A percentile compares a stretch with the other conserved stretches of the same genome.
Evolutionary conservation across 2,888 invertebrate genomes (phyloP).

Genomic region (Drosophila mulleri): DNA sequence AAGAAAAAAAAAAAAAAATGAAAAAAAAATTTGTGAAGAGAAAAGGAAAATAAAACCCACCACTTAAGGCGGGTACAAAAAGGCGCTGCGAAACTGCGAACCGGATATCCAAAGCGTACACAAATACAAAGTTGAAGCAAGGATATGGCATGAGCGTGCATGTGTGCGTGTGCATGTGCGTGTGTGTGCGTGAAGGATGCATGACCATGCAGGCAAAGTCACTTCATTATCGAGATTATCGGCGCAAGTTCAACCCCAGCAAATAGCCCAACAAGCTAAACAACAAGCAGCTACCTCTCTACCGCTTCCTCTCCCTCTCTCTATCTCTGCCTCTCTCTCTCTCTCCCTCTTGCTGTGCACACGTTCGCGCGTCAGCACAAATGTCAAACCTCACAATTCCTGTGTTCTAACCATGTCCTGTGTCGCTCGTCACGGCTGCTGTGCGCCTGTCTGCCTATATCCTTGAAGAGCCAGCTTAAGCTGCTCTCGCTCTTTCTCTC

Average conservation of each 20-base stretch:
- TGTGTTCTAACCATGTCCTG: conserved; percentile 35
- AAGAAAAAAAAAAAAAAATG: not conserved
- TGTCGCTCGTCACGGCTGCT: conserved; percentile 58
- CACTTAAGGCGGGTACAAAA: conserved; percentile 72
- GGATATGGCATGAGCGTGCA: conserved; percentile 9
- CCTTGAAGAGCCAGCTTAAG: conserved; percentile 65
- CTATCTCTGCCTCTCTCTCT: conserved; percentile 1
- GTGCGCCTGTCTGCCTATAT: conserved; percentile 72
- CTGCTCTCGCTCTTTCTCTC: no score
- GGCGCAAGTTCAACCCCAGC: conserved; percentile 80
- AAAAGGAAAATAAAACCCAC: conserved; percentile 67
- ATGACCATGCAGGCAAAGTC: conserved; percentile 79
- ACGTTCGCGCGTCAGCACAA: conserved; percentile 82
- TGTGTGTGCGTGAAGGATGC: conserved; percentile 62
- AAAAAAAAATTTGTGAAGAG: conserved; percentile 13
- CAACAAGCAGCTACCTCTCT: conserved; percentile 32
- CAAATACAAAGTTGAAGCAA: conserved; percentile 46
- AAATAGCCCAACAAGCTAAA: conserved; percentile 54
- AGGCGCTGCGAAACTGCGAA: conserved; percentile 57
- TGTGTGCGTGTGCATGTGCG: conserved; percentile 34
- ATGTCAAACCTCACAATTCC: conserved; percentile 80
- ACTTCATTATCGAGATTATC: conserved; percentile 82
- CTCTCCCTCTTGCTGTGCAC: conserved; percentile 56
- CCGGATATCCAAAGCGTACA: conserved; percentile 77
- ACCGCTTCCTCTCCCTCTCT: not conserved